Evolutionary conservation across 2,797 vertebrate genomes (phyloP).

Genomic region (Cryptoprocta ferox): DNA sequence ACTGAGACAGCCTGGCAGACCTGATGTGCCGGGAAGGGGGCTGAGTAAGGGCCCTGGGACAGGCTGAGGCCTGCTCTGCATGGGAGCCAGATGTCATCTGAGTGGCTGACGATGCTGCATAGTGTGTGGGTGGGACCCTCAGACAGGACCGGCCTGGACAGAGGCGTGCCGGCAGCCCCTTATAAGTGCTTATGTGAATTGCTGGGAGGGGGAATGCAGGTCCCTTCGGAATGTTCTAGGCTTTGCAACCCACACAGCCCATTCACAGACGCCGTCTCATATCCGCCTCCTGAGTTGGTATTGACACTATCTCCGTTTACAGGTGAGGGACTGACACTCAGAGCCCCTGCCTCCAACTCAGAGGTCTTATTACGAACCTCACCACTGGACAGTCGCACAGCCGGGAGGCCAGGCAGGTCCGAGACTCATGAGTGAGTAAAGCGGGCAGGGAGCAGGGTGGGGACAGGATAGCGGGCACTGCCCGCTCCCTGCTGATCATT

Average conservation of each 20-base stretch:
- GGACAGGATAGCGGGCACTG: accelerated
- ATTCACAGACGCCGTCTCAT: neutral
- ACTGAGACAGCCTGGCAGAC: neutral
- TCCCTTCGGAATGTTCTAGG: neutral
- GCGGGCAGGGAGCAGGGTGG: neutral
- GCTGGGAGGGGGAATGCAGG: accelerated
- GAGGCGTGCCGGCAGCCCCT: neutral
- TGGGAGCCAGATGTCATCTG: neutral
- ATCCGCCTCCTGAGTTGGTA: accelerated
- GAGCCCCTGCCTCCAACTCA: neutral
- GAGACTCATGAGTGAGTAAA: accelerated
- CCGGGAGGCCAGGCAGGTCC: neutral
- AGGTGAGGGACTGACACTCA: neutral
- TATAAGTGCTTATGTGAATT: neutral
- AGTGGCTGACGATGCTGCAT: neutral
- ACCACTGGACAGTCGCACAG: neutral
- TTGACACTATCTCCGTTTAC: neutral
- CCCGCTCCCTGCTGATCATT: neutral
- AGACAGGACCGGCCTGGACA: neutral
- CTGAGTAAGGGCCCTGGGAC: neutral
- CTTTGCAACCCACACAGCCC: neutral
- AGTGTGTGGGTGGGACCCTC: neutral
- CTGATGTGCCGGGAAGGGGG: neutral
- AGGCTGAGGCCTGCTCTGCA: neutral
- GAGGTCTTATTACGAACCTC: neutral